A percentile compares a stretch with the other conserved stretches of the same genome.
Evolutionary conservation across 2,797 vertebrate genomes (phyloP).

Genomic region (Anguilla anguilla): DNA sequence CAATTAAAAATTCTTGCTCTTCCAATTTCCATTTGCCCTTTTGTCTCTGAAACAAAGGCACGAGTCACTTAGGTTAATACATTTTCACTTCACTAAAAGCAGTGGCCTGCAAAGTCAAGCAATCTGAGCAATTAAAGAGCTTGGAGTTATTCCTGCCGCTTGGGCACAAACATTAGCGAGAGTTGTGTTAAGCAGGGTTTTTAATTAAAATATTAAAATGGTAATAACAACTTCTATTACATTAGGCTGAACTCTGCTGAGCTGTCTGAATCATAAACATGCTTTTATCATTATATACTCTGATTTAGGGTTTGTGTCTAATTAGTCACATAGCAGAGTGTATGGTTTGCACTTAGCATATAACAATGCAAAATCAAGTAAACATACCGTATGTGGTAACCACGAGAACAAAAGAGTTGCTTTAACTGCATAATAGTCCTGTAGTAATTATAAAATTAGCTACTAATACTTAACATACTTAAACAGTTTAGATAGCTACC

Average conservation of each 20-base stretch:
- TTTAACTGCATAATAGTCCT: not conserved
- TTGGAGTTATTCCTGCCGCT: slow-evolving; percentile 33
- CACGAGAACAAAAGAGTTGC: not conserved
- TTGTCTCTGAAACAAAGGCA: slow-evolving; percentile 34
- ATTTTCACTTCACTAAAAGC: slow-evolving; percentile 45
- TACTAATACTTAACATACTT: too few species aligned
- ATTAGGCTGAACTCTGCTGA: slow-evolving; percentile 25
- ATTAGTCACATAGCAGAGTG: slow-evolving; percentile 17
- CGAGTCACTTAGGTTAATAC: slow-evolving; percentile 38
- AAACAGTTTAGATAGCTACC: not conserved
- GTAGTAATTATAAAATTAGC: not conserved
- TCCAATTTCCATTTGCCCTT: slow-evolving; percentile 34
- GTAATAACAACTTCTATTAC: slow-evolving; percentile 32
- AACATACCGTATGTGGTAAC: not conserved
- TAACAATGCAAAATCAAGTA: not conserved
- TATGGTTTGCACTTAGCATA: slow-evolving; percentile 15
- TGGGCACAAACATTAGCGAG: slow-evolving; percentile 1
- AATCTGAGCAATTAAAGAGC: slow-evolving; percentile 42
- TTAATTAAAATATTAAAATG: slow-evolving; percentile 37
- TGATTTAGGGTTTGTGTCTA: slow-evolving; percentile 4
- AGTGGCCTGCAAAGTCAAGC: slow-evolving; percentile 42
- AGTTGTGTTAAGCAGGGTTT: slow-evolving; percentile 16
- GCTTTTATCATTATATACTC: slow-evolving; percentile 8
- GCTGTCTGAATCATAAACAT: not conserved
- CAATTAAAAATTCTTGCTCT: slow-evolving; percentile 34